A percentile compares a stretch with the other conserved stretches of the same genome.
Evolutionary conservation across 2,113 vertebrate genomes (phyloP).

Genomic region (Dasyprocta punctata): DNA sequence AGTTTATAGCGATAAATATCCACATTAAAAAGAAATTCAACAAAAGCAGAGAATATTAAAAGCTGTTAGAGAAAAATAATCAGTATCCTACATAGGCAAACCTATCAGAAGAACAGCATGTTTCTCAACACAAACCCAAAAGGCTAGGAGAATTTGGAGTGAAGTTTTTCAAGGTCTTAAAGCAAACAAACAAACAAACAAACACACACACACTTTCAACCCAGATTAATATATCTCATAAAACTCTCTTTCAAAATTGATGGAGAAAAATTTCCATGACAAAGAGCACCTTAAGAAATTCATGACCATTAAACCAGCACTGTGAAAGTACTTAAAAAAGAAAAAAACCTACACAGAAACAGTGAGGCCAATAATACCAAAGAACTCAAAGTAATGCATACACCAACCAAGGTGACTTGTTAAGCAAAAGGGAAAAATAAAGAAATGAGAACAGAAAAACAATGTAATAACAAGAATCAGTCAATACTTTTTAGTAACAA

Average conservation of each 20-base stretch:
- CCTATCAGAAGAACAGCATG: no score
- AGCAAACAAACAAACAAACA: no score
- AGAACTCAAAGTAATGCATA: not conserved
- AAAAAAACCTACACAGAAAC: not conserved
- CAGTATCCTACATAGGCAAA: not conserved
- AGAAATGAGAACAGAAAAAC: not conserved
- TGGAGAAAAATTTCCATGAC: no score
- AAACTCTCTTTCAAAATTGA: no score
- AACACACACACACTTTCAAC: no score
- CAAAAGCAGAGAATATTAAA: no score
- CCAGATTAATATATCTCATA: no score
- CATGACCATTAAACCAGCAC: not conserved
- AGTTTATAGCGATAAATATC: not conserved
- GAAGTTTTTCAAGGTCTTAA: no score
- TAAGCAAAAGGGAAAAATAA: not conserved
- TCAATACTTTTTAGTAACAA: not conserved
- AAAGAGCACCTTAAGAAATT: not conserved
- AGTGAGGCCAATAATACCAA: not conserved
- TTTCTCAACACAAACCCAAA: no score
- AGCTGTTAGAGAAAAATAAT: no score
- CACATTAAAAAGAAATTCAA: not conserved
- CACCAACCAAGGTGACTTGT: not conserved
- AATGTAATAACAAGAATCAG: not conserved
- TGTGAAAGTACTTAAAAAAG: not conserved
- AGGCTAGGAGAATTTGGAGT: no score